Evolutionary conservation across 2,888 invertebrate species (phyloP).

Genomic region (Tachina grossa): DNA sequence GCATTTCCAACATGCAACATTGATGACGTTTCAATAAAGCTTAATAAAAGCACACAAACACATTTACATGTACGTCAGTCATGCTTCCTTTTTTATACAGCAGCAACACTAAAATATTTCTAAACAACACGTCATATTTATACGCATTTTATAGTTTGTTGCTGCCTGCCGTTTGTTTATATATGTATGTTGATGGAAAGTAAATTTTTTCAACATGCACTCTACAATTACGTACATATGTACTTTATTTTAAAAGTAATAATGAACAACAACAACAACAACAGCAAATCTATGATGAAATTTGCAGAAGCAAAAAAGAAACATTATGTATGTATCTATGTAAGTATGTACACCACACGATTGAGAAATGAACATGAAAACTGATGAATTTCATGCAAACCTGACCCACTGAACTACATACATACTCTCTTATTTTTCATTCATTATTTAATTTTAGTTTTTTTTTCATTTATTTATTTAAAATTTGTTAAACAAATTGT

Average conservation of each 20-base stretch:
- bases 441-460: constrained; percentile 29
- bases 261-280: constrained; percentile 19
- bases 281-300: constrained; percentile 54
- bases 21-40: constrained; percentile 65
- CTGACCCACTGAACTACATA: constrained; percentile 72
- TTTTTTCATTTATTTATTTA: constrained; percentile 35
- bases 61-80: not conserved
- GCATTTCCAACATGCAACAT: constrained; percentile 68
- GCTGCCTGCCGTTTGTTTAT: not conserved
- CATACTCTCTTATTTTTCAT: constrained; percentile 42
- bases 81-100: not conserved
- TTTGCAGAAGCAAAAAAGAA: constrained; percentile 18
- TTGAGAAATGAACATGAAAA: constrained; percentile 67
- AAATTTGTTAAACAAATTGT: constrained; percentile 69
- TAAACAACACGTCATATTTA: constrained; percentile 65
- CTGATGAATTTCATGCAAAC: constrained; percentile 71
- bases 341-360: not conserved
- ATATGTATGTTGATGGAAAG: constrained; percentile 37
- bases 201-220: constrained; percentile 56
- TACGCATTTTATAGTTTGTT: constrained; percentile 61
- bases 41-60: constrained; percentile 24
- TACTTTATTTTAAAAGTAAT: constrained; percentile 32
- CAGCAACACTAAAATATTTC: not conserved
- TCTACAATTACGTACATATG: constrained; percentile 14
- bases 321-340: not conserved